Conservation (phyloP, 2,797 vertebrate genomes). For the Alectoris magna region DNA sequence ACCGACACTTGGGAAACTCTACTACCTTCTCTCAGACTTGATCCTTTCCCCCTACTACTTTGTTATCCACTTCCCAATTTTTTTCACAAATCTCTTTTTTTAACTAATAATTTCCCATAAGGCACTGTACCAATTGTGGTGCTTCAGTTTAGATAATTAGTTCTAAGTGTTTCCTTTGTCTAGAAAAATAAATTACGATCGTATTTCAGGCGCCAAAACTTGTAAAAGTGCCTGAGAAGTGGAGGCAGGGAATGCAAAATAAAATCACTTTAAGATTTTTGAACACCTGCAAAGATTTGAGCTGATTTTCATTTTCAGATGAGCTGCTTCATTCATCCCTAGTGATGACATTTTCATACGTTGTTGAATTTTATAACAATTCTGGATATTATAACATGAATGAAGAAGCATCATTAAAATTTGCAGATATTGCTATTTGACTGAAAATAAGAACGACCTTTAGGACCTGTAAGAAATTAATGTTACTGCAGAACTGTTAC, state of each 20-base stretch:
- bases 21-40: background rate
- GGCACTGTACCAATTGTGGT: constrained; percentile 15
- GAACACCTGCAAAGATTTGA: constrained; percentile 21
- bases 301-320: constrained; percentile 4
- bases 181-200: constrained; percentile 49
- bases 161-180: constrained; percentile 51
- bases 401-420: constrained; percentile 37
- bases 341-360: constrained; percentile 49
- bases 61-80: background rate
- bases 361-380: constrained; percentile 66
- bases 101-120: constrained; percentile 30
- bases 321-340: constrained; percentile 48
- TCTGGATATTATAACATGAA: constrained; percentile 19
- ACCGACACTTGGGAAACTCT: background rate
- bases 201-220: constrained; percentile 18
- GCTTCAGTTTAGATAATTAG: constrained; percentile 43
- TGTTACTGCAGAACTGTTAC: background rate
- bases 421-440: background rate
- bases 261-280: background rate
- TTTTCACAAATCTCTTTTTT: constrained; percentile 10
- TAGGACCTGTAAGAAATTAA: constrained; percentile 40
- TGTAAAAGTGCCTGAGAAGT: constrained; percentile 30
- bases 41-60: background rate
- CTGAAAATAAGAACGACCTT: constrained; percentile 57
- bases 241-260: background rate